phyloP scores from a whole-genome alignment of 2,797 vertebrate genomes.

The Phylloscopus collybita region DNA sequence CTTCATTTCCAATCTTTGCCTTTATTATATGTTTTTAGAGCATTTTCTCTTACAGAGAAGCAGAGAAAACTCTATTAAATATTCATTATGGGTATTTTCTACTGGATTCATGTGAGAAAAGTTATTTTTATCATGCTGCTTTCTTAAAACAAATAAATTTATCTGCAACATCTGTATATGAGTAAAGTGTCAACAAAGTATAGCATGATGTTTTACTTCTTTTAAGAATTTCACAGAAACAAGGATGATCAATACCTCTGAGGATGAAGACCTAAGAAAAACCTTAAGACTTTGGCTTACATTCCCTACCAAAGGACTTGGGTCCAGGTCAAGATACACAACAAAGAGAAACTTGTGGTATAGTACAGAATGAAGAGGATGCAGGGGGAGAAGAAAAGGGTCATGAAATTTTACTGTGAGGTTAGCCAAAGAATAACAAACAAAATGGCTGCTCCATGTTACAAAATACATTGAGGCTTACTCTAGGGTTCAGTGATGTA shows the following conservation, averaged over 20 bases:
- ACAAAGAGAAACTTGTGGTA: not conserved
- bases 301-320: not conserved
- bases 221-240: not conserved
- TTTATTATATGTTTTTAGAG: not conserved
- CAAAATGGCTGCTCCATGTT: slow-evolving; percentile 3
- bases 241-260: not conserved
- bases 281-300: not conserved
- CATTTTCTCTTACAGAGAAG: not conserved
- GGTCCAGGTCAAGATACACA: not conserved
- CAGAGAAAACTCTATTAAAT: not conserved
- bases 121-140: not conserved
- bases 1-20: not conserved
- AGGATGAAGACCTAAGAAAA: not conserved
- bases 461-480: not conserved
- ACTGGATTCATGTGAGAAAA: not conserved
- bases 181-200: not conserved
- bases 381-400: not conserved
- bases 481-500: not conserved
- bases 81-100: not conserved
- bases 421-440: slow-evolving; percentile 30
- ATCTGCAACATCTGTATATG: not conserved
- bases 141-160: not conserved
- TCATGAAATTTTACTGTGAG: not conserved
- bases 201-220: not conserved
- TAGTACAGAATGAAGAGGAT: slow-evolving; percentile 2